Evolutionary conservation across 2,113 vertebrate species (phyloP), one percentile per base, ranked within the genome.

Genomic region (Scartelaos histophorus): DNA sequence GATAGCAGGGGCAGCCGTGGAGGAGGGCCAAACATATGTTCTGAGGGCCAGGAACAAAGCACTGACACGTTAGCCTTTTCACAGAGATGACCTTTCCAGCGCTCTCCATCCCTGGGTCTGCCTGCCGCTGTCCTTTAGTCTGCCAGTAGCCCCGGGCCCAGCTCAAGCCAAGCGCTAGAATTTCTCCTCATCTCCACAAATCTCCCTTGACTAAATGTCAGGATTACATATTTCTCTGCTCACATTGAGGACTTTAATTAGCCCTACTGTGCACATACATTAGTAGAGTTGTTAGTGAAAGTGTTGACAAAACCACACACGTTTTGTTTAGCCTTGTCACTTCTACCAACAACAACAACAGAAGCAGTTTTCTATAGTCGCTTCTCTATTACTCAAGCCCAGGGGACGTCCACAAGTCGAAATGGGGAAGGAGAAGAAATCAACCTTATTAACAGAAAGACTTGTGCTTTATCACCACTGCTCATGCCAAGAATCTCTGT

Each of bases 161-260:
- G 91, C 91, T 92, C 90, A 90, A 92, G 90, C 95, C 91, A 70
- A 89, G 83, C 94, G 96, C 95, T 95, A 96, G 93, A 96, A 95
- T 96, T 95, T 92, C 94, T 96, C 92, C 94, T 95, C 94, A 76
- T 93, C 91, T 94, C 93, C 94, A 94, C 93, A 97, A 95, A 98
- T 98, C 95, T 97, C 95, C 92, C 95, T 93, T 97, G 96, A 97
- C 95, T 98, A 95, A 96, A 97, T 98, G 97, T 99, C 97, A 97
- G 90, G 93, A 93, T 95, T 90, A 94, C 94, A 96, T 96, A 96
- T 95, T 94, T 91, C 84, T 90, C 85, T 87, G 86, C 93, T 95
- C 95, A 93, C 95, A 95, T 95, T 62, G 92, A 94, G 94, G 93
- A 93, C 93, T 95, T 95, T 98, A 97, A 98, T 99, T 97, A 99